These are phyloP conservation scores for Euura saliciscinereae DNA, from an alignment of 1,140 invertebrate genomes.

Conservation along the genomic window DNA sequence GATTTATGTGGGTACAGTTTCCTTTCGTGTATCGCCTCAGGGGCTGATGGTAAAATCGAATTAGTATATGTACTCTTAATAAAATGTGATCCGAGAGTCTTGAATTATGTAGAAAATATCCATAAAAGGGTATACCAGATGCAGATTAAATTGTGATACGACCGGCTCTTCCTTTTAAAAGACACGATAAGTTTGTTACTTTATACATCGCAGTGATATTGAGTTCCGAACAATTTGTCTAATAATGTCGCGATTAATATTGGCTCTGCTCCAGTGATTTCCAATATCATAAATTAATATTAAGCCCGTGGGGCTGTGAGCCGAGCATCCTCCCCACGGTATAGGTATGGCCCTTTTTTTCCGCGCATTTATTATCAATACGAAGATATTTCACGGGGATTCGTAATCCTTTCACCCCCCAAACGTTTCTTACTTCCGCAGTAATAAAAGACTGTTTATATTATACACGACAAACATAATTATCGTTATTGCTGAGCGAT, in stretches of 20 bases:
- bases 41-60: too few species aligned
- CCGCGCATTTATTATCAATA: too few species aligned
- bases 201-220: background rate
- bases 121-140: too few species aligned
- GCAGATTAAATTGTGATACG: too few species aligned
- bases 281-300: slow-evolving; percentile 8
- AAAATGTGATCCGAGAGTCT: too few species aligned
- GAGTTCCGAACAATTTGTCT: background rate
- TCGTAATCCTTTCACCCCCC: background rate
- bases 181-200: background rate
- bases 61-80: too few species aligned
- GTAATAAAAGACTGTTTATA: background rate
- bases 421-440: background rate
- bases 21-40: too few species aligned
- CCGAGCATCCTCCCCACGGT: too few species aligned
- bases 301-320: background rate
- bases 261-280: background rate
- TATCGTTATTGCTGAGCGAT: background rate
- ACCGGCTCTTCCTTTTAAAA: background rate
- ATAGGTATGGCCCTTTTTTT: too few species aligned
- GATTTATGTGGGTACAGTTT: too few species aligned
- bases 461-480: background rate
- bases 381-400: too few species aligned
- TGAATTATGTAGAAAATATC: too few species aligned
- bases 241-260: slow-evolving; percentile 5